Conservation (phyloP, 1,140 invertebrate species). For the Teleopsis dalmanni region DNA sequence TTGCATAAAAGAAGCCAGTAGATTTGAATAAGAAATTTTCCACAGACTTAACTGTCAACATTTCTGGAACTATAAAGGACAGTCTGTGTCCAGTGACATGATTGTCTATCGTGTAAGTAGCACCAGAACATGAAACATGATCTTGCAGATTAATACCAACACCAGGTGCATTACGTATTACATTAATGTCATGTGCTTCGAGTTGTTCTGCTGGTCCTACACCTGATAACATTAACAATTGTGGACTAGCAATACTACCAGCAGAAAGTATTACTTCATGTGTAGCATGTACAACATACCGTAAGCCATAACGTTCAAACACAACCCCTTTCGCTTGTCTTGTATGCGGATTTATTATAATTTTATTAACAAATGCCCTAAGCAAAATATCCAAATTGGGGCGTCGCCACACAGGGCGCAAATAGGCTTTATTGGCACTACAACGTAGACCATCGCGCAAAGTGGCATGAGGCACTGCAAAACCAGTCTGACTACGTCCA, state of each 20-base stretch:
- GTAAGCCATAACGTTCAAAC: constrained; percentile 49
- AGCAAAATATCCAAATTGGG: constrained; percentile 66
- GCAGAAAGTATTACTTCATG: constrained; percentile 67
- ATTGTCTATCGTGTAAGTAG: constrained; percentile 51
- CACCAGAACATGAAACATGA: constrained; percentile 59
- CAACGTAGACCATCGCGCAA: constrained; percentile 73
- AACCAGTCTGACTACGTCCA: constrained; percentile 64
- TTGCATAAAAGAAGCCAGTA: constrained; percentile 56
- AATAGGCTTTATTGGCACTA: constrained; percentile 73
- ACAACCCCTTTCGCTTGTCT: constrained; percentile 55
- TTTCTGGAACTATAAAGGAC: constrained; percentile 54
- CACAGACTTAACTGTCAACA: constrained; percentile 48
- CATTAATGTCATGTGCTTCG: constrained; percentile 48
- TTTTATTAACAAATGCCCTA: constrained; percentile 56
- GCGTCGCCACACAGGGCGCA: constrained; percentile 60
- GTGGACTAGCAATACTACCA: constrained; percentile 64
- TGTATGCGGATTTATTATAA: constrained; percentile 52
- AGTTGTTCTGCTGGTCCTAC: constrained; percentile 57
- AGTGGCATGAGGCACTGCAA: constrained; percentile 65
- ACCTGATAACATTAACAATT: constrained; percentile 74
- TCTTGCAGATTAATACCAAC: constrained; percentile 78
- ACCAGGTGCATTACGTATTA: constrained; percentile 53
- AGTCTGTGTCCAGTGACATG: constrained; percentile 45
- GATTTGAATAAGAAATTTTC: constrained; percentile 50
- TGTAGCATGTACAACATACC: constrained; percentile 47